These are phyloP conservation scores for Periophthalmus magnuspinnatus DNA, from an alignment of 2,797 vertebrate species.

Conservation along the genomic window DNA sequence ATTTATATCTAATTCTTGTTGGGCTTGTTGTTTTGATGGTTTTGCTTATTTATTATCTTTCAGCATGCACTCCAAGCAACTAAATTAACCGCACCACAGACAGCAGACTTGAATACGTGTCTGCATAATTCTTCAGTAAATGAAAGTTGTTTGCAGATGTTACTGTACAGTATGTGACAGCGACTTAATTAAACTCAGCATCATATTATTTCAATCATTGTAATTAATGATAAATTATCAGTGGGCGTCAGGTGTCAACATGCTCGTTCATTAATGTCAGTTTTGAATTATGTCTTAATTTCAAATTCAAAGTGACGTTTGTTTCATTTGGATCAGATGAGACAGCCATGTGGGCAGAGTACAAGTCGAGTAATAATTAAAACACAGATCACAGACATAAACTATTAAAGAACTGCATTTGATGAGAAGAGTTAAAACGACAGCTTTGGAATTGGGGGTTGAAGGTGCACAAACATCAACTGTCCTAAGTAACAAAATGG, in stretches of 20 bases:
- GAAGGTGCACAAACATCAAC: neutral
- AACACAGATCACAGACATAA: slow-evolving; percentile 5
- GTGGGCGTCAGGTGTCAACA: neutral
- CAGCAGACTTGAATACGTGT: neutral
- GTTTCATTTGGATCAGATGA: neutral
- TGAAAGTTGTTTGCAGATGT: neutral
- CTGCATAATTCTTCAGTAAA: neutral
- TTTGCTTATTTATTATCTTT: neutral
- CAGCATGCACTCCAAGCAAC: neutral
- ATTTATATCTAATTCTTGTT: neutral
- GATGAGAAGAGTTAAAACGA: neutral
- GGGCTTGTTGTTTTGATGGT: neutral
- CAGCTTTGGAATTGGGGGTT: neutral
- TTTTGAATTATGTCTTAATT: neutral
- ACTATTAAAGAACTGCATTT: neutral
- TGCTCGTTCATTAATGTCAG: neutral
- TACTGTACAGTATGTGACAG: neutral
- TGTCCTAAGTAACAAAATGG: neutral
- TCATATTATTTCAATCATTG: neutral
- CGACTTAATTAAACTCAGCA: neutral
- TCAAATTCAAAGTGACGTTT: neutral
- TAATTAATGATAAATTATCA: neutral
- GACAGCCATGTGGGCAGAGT: neutral
- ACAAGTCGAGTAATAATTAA: neutral
- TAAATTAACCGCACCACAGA: neutral